Base-by-base conservation (phyloP, 2,113 vertebrate species). In the Mus pahari region DNA sequence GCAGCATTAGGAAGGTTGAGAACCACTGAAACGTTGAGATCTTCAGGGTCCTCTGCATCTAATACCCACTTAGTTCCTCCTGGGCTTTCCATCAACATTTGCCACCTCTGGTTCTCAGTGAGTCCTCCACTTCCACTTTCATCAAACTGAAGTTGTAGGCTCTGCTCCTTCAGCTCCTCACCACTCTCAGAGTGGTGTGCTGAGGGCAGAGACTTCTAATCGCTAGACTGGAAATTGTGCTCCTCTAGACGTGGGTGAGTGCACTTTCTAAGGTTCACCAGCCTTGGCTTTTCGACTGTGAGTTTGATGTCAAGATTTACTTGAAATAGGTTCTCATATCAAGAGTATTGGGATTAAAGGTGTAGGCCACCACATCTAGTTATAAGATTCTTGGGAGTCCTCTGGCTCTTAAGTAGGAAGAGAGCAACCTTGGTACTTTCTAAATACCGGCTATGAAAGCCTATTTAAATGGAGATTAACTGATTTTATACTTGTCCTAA, bases 11-110 rank as follows among this genome's bases (percentile, higher is more conserved):
- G 66, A 68, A 68, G 66, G 31, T 33, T 16, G 66, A 33, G 13
- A 68, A 68, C 12, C 66, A 33, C 31, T 33, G 31, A 33, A 31
- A 66, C 64, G 4, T 33, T 31, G 64, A 31, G 99, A 99, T 94
- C 99, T 99, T 13, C 97, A 97, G 0, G 96, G 93, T 0, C 42
- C 90, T 17, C 97, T 90, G 86, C 39, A 20, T 74, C 94, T 20
- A 50, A 50, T 97, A 96, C 64, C 97, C 82, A 2, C 96, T 96
- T 39, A 94, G 97, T 64, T 98, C 92, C 81, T 97, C 88, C 96
- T 97, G 97, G 7, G 96, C 96, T 74, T 97, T 98, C 82, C 96
- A 98, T 0, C 95, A 98, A 89, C 31, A 68, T 12, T 68, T 16
- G 66, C 66, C 48, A 36, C 1, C 31, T 24, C 53, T n/a, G 53